A percentile compares a stretch with the other conserved stretches of the same genome.
phyloP scores from a whole-genome alignment of 2,797 vertebrate species.

The Tapera naevia region DNA sequence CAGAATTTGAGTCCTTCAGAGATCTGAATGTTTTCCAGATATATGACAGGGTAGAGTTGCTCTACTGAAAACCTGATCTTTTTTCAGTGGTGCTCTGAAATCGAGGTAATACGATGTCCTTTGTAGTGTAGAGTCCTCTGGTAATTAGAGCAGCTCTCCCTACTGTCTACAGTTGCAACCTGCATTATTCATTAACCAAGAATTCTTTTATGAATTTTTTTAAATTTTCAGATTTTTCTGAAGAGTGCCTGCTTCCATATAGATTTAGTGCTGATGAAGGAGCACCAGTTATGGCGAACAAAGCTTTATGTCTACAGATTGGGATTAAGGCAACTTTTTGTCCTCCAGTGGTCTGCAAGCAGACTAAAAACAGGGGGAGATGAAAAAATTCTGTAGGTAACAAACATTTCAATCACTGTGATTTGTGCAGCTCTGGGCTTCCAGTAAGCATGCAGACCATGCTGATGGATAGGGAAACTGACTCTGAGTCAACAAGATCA shows the following conservation, averaged over 20 bases:
- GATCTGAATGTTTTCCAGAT: background rate
- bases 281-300: background rate
- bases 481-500: background rate
- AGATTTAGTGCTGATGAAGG: background rate
- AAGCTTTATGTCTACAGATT: background rate
- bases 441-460: background rate
- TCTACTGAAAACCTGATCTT: background rate
- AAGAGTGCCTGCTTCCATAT: background rate
- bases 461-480: background rate
- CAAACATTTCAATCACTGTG: background rate
- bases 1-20: background rate
- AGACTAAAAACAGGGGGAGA: background rate
- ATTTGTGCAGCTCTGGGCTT: background rate
- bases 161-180: background rate
- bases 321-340: background rate
- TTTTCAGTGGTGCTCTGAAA: background rate
- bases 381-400: background rate
- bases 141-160: background rate
- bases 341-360: background rate
- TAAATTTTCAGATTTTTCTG: background rate
- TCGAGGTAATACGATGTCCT: background rate
- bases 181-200: background rate
- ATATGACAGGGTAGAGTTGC: background rate
- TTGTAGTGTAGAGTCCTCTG: background rate
- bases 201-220: background rate